Conservation (phyloP, 2,113 vertebrate species). For the Triplophysa tibetana region DNA sequence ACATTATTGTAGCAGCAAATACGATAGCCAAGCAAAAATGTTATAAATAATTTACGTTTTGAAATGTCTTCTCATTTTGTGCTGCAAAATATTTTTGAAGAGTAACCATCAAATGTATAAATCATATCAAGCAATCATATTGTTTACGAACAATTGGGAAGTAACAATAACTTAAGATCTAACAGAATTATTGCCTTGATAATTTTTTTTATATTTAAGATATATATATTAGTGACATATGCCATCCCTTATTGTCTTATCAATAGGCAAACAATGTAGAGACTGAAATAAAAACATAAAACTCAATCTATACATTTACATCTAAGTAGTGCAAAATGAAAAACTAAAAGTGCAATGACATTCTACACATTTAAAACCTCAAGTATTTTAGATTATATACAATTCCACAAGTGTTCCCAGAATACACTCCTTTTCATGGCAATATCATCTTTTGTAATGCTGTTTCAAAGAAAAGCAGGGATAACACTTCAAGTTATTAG, state of each 20-base stretch:
- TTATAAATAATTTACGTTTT: neutral
- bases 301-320: neutral
- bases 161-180: neutral
- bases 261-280: neutral
- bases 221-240: neutral
- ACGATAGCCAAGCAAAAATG: neutral
- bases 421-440: neutral
- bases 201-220: neutral
- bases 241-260: neutral
- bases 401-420: neutral
- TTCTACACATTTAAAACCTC: neutral
- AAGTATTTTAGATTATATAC: neutral
- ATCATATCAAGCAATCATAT: neutral
- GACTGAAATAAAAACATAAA: neutral
- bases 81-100: neutral
- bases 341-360: slow-evolving; percentile 17
- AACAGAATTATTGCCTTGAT: neutral
- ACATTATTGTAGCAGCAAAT: slow-evolving; percentile 7
- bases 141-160: neutral
- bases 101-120: neutral
- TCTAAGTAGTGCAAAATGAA: neutral
- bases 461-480: neutral
- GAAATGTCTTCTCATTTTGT: neutral
- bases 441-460: neutral
- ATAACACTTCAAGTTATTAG: neutral